These are phyloP conservation scores for Chrysolina haemoptera DNA, from an alignment of 2,888 invertebrate species.

Conservation along the genomic window DNA sequence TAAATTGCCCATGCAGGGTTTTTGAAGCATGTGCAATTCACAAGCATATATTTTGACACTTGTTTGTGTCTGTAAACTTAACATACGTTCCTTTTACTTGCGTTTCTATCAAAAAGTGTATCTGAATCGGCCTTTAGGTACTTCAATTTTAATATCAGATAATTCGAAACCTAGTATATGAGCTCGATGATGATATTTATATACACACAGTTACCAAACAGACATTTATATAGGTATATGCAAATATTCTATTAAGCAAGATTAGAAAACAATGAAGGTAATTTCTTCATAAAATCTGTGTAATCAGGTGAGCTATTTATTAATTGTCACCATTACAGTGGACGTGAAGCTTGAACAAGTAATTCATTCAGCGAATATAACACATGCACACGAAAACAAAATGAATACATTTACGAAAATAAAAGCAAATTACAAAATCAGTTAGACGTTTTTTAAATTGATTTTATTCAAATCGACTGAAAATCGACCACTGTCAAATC, in stretches of 20 bases:
- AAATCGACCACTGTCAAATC: background rate
- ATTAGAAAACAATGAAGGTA: slow-evolving; percentile 14
- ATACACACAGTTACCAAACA: slow-evolving; percentile 13
- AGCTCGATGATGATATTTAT: slow-evolving; percentile 11
- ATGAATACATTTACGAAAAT: background rate
- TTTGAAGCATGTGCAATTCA: too few species aligned
- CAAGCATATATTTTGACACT: too few species aligned
- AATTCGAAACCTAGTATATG: background rate
- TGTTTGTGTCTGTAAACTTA: too few species aligned
- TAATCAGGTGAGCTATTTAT: slow-evolving; percentile 7
- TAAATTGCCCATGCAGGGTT: too few species aligned
- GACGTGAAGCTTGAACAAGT: slow-evolving; percentile 1
- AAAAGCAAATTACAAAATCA: background rate
- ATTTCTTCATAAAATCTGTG: slow-evolving; percentile 10
- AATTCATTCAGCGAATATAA: slow-evolving; percentile 1
- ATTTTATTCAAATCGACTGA: too few species aligned
- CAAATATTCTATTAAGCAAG: slow-evolving; percentile 10
- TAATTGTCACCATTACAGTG: background rate
- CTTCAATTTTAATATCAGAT: background rate
- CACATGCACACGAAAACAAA: background rate
- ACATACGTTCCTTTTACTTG: too few species aligned
- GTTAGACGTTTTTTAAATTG: background rate
- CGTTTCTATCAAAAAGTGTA: too few species aligned
- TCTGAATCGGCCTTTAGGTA: too few species aligned
- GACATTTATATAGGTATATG: slow-evolving; percentile 16